Evolutionary conservation across 2,113 vertebrate genomes (phyloP), one percentile per base, ranked within the genome.

Genomic region (Pseudolaguvia tuberculata): DNA sequence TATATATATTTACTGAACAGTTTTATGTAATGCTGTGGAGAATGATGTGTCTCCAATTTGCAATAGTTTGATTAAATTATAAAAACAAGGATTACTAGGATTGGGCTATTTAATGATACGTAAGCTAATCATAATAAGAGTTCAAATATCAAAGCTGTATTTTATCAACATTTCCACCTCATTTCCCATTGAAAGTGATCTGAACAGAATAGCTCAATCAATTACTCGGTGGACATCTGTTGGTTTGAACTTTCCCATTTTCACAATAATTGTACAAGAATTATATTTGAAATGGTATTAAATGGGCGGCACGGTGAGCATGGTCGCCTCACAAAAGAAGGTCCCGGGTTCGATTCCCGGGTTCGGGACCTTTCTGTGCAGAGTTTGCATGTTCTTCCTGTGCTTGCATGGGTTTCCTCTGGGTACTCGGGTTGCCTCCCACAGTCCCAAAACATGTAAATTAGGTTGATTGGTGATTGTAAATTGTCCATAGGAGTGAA

Each of bases 241-340:
- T 35, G 55, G 47, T 82, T 74, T 76, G 70, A 25, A 73, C 52
- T 68, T 25, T 80, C 72, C 81, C 53, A 75, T 70, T 69, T 70
- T 76, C 27, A 21, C 78, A 77, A 50, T 86, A 80, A 86, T 85
- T 88, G 83, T 89, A 88, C 80, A 85, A 89, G 77, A 82, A 84
- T 85, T 86, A 66, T 87, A 86, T 87, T 88, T 88, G 87, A 77
- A 84, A 84, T 80, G 23, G 25, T 84, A 78, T 67, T 81, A 55
- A 82, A 80, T n/a, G n/a, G n/a, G n/a, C n/a, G n/a, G n/a, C n/a
- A n/a, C n/a, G n/a, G n/a, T n/a, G n/a, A n/a, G n/a, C n/a, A n/a
- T n/a, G n/a, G n/a, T n/a, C n/a, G n/a, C n/a, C n/a, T n/a, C n/a
- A 85, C 79, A 78, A 55, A 27, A 80, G 70, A 76, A 72, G n/a